phyloP scores from a whole-genome alignment of 2,797 vertebrate species.

The Petrocephalus schoutedeni region DNA sequence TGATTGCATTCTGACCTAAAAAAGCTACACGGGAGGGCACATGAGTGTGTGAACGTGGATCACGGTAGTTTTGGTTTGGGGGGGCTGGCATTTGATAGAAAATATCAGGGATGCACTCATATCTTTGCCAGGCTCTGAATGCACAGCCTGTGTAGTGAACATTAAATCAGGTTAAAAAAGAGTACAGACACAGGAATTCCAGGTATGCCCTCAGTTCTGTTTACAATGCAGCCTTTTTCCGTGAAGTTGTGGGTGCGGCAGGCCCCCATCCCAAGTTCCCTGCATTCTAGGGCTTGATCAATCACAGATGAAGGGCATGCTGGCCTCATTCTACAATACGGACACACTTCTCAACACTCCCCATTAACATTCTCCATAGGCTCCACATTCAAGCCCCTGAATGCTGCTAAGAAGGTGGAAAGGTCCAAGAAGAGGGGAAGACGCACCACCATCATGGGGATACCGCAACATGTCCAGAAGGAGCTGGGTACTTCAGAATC shows the following conservation, averaged over 20 bases:
- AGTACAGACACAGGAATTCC: background rate
- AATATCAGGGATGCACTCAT: background rate
- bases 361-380: constrained; percentile 41
- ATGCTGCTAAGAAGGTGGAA: constrained; percentile 59
- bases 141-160: background rate
- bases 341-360: background rate
- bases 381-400: constrained; percentile 70
- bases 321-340: constrained; percentile 2
- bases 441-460: constrained; percentile 89
- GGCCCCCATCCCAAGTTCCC: constrained; percentile 28
- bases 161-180: background rate
- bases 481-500: constrained; percentile 71
- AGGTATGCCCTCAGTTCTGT: background rate
- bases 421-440: constrained; percentile 69
- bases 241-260: constrained; percentile 34
- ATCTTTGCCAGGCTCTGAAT: background rate
- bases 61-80: background rate
- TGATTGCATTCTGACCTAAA: background rate
- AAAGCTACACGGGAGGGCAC: background rate
- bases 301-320: constrained; percentile 37
- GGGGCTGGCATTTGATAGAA: background rate
- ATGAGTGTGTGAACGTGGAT: no score
- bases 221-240: background rate
- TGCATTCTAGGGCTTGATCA: constrained; percentile 35
- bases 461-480: constrained; percentile 89